Conservation (phyloP, 2,888 invertebrate genomes). For the Dryadula phaetusa region DNA sequence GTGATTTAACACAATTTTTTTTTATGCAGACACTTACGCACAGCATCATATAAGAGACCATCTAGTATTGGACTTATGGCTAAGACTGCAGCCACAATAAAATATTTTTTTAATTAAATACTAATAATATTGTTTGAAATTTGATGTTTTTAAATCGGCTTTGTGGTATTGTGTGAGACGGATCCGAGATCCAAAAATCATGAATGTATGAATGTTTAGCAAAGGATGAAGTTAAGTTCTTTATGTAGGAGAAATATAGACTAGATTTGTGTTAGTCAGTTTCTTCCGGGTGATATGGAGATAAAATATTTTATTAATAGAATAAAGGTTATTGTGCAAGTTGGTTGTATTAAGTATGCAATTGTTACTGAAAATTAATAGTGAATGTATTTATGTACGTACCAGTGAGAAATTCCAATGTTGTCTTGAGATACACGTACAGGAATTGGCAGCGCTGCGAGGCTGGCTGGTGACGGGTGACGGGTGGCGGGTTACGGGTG, state of each 20-base stretch:
- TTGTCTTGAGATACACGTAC: conserved; percentile 78
- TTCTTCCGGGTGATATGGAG: too few species aligned
- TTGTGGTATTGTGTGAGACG: too few species aligned
- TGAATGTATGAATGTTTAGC: too few species aligned
- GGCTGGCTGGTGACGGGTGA: conserved; percentile 48
- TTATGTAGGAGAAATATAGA: background rate
- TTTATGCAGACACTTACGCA: too few species aligned
- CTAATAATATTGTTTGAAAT: too few species aligned
- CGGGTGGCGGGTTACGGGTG: conserved; percentile 53
- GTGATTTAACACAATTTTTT: too few species aligned
- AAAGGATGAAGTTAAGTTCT: background rate
- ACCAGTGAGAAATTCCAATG: conserved; percentile 80
- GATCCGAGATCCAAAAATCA: too few species aligned
- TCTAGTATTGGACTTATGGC: too few species aligned
- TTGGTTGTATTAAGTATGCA: conserved; percentile 47
- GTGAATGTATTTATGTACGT: conserved; percentile 72
- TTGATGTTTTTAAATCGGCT: too few species aligned
- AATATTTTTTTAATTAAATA: too few species aligned
- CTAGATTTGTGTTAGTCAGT: background rate
- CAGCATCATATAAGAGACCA: too few species aligned
- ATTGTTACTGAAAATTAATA: conserved; percentile 58
- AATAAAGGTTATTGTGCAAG: background rate
- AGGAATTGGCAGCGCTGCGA: conserved; percentile 82
- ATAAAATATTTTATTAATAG: background rate
- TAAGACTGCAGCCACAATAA: too few species aligned